Base-by-base conservation (phyloP, 2,797 vertebrate species). In the Sciurus carolinensis region DNA sequence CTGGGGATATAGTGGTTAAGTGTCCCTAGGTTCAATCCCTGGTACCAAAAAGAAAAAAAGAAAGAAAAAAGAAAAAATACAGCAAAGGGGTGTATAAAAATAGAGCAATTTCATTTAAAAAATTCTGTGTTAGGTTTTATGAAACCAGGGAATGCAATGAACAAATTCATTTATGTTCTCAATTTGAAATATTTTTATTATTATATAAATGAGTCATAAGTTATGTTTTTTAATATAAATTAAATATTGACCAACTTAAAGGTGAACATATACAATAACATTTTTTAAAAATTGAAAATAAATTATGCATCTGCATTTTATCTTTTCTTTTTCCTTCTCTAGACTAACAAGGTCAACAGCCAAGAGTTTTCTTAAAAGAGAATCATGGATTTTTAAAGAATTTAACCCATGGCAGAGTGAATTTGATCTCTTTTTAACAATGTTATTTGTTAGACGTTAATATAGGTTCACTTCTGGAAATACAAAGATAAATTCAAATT, bases 141-240 rank as follows among this genome's bases (percentile, higher is more conserved):
- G 64, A 94, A 69, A 77, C 2, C 54, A 18, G 47, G 26, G 5
- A 83, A 39, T 18, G 62, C 11, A 81, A 44, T 72, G 15, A 87
- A 82, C 54, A 87, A 72, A 84, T 72, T 28, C 79, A 9, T 69
- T 91, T 64, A 62, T 59, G 87, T 92, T 73, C 54, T 91, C 59
- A 71, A 67, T 72, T 30, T 42, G 42, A 85, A 94, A 44, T 69
- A 76, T 44, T 44, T 72, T 80, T 92, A 82, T 42, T 73, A 94
- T 87, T 66, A 67, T 59, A 57, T 73, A 67, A 71, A 95, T 24
- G 2, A 87, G 22, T 22, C 36, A 82, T 80, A 66, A 94, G 39
- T 77, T 33, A n/a, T 42, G 2, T 90, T 92, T 90, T 64, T 93
- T 62, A 66, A 83, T 28, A 52, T 79, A 83, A 95, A 90, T 93